These are phyloP conservation scores for Prosapia bicincta DNA, from an alignment of 2,888 invertebrate species.

Conservation along the genomic window DNA sequence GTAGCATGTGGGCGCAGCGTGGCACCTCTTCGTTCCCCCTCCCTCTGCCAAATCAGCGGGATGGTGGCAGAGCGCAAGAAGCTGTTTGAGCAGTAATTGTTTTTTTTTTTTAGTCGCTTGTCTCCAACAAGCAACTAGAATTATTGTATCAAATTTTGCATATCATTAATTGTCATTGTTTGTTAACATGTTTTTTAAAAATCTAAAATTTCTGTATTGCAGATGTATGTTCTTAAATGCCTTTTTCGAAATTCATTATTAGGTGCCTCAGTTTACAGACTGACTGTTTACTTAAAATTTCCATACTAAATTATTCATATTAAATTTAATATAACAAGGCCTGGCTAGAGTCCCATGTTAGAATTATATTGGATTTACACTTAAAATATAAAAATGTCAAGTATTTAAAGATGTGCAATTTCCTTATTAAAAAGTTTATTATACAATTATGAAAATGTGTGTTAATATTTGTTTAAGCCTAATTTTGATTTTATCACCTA, in stretches of 20 bases:
- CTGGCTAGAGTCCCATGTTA: too few species aligned
- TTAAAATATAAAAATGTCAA: too few species aligned
- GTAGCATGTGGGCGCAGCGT: slow-evolving; percentile 41
- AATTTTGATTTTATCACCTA: not conserved
- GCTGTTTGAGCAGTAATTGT: slow-evolving; percentile 54
- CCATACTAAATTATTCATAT: not conserved
- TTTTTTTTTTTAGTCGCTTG: not conserved
- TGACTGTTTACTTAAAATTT: not conserved
- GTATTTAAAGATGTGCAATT: not conserved
- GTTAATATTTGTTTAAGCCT: not conserved
- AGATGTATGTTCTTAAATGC: not conserved
- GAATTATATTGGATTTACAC: too few species aligned
- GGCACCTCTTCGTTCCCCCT: slow-evolving; percentile 39
- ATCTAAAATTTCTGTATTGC: not conserved
- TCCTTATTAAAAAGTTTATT: not conserved
- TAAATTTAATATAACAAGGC: too few species aligned
- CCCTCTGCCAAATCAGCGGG: slow-evolving; percentile 52
- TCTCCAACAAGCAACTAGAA: not conserved
- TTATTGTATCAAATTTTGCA: not conserved
- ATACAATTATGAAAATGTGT: not conserved
- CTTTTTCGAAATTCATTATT: not conserved
- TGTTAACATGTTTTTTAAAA: not conserved
- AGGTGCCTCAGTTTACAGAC: not conserved
- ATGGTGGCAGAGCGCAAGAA: slow-evolving; percentile 71
- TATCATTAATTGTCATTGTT: not conserved